Evolutionary conservation across 2,888 invertebrate species (phyloP), one percentile per base, ranked within the genome.

Genomic region (Ochlodes sylvanus): DNA sequence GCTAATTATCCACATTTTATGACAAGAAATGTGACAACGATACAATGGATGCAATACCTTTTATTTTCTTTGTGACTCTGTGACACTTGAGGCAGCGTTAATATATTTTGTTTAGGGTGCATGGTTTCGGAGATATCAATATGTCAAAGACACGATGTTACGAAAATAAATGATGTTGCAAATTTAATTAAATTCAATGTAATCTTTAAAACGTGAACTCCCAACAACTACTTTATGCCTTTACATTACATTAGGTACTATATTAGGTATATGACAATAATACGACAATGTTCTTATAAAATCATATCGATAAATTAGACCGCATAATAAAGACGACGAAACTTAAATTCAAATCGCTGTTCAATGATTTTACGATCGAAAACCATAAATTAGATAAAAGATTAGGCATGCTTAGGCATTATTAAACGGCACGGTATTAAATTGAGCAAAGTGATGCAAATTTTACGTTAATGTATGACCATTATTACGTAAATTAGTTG

Each of bases 1-100:
- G 76, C 73, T 75, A 75, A 78, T 75, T 75, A 72, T 72, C 74
- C 60, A 63, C 71, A 69, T 67, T 73, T 74, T 76, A 73, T 77
- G 70, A 71, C 32, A 17, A 63, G 70, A 70, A 69, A 68, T 60
- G 66, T 69, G 69, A 69, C 68, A 60, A 44, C 66, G 56, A 70
- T 19, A 70, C 71, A 70, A 66, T 70, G 66, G 62, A 41, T 64
- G 63, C 69, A 64, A 65, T 64, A 56, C 38, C 58, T 50, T 66
- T 61, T 70, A 60, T 64, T 58, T 63, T 52, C 56, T 63, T 64
- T 60, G 58, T 63, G 41, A 47, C 55, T 63, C 7, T 21, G 52
- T 68, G 57, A 63, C 58, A 52, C 19, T 56, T 62, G 67, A 63
- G 47, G 41, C 63, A 57, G 57, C 41, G 19, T 61, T 17, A 44